phyloP scores from a whole-genome alignment of 2,113 vertebrate genomes.

The Saguinus imperator region DNA sequence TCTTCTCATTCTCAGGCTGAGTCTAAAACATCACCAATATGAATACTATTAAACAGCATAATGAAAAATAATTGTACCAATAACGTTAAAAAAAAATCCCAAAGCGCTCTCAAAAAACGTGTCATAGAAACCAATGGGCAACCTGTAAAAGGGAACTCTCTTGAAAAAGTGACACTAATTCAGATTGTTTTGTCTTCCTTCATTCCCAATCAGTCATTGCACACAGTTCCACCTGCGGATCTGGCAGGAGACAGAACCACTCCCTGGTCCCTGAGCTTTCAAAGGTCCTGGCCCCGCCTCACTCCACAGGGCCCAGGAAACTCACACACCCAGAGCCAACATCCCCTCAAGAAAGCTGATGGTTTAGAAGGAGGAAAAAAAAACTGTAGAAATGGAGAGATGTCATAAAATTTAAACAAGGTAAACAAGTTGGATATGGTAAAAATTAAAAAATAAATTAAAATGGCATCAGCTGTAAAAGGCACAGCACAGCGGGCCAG shows the following conservation, averaged over 20 bases:
- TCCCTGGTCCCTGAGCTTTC: neutral
- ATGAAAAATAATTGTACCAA: neutral
- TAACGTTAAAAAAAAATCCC: neutral
- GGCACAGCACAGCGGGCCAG: neutral
- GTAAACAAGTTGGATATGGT: neutral
- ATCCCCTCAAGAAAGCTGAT: neutral
- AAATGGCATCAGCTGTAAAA: neutral
- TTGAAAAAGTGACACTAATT: neutral
- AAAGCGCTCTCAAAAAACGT: neutral
- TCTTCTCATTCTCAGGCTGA: neutral
- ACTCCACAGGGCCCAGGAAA: neutral
- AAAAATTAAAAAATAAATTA: neutral
- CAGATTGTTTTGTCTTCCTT: neutral
- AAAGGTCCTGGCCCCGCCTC: neutral
- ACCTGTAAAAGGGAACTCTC: neutral
- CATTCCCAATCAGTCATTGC: neutral
- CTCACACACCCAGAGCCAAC: too few species aligned
- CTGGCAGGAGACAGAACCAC: neutral
- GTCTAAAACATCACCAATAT: neutral
- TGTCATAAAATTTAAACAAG: neutral
- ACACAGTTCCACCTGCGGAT: neutral
- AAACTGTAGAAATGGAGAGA: neutral
- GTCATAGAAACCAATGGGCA: neutral
- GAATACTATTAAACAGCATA: neutral
- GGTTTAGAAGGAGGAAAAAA: neutral